Conservation (phyloP, 1,140 invertebrate genomes). For the Cyclina sinensis region DNA sequence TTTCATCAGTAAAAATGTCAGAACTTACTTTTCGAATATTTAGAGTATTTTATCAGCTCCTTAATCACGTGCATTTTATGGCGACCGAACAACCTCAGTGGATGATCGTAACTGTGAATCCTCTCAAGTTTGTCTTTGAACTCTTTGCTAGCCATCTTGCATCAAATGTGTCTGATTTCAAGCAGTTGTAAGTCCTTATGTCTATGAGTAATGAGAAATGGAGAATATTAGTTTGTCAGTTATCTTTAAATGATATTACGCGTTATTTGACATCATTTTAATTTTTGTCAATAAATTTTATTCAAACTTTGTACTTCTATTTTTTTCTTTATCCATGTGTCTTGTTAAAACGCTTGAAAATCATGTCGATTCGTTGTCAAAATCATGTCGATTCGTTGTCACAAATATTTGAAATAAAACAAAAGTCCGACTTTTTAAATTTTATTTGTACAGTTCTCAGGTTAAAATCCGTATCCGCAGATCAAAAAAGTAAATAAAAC, state of each 20-base stretch:
- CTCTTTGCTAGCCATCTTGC: conserved; percentile 24
- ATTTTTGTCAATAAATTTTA: too few species aligned
- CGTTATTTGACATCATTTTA: too few species aligned
- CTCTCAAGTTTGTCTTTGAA: conserved; percentile 30
- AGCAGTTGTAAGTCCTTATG: too few species aligned
- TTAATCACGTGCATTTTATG: conserved; percentile 33
- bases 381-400: neutral
- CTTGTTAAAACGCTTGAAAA: too few species aligned
- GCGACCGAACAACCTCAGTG: neutral
- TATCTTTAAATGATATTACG: too few species aligned
- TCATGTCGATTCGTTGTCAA: neutral
- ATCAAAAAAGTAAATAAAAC: neutral
- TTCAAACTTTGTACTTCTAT: too few species aligned
- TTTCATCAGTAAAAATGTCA: too few species aligned
- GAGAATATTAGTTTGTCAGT: too few species aligned
- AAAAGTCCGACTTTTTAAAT: neutral
- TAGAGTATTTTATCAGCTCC: conserved; percentile 37
- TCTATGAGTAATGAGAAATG: too few species aligned
- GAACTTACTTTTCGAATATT: conserved; percentile 12
- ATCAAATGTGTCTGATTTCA: neutral
- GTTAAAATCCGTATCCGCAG: neutral
- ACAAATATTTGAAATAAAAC: neutral
- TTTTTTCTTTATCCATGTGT: too few species aligned
- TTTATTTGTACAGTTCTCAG: neutral
- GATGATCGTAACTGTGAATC: conserved; percentile 41